These are phyloP conservation scores for Cephonodes hylas DNA, from an alignment of 2,888 invertebrate genomes.

Conservation along the genomic window DNA sequence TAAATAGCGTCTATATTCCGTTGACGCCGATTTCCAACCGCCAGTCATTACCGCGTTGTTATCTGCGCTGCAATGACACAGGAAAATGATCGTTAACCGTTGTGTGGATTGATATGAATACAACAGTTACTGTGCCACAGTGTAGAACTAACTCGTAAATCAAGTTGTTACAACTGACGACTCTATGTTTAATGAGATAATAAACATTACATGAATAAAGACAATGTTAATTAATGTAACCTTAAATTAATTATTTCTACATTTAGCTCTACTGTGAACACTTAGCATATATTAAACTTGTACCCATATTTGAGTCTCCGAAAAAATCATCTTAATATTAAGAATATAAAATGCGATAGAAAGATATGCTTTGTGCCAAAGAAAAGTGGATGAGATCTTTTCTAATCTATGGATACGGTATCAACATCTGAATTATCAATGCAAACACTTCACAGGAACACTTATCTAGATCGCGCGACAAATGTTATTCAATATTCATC, in stretches of 20 bases:
- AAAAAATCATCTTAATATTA: too few species aligned
- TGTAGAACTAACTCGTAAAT: not conserved
- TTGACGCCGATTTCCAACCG: not conserved
- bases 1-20: not conserved
- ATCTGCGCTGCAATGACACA: conserved; percentile 14
- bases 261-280: too few species aligned
- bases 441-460: not conserved
- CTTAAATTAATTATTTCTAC: too few species aligned
- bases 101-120: conserved; percentile 2
- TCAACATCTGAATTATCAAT: not conserved
- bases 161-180: not conserved
- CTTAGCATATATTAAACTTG: too few species aligned
- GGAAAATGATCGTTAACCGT: conserved; percentile 18
- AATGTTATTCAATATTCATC: not conserved
- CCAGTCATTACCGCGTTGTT: conserved; percentile 5
- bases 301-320: too few species aligned
- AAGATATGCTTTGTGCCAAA: not conserved
- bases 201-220: too few species aligned
- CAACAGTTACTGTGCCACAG: not conserved
- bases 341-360: too few species aligned
- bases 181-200: too few species aligned
- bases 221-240: too few species aligned
- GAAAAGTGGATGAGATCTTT: not conserved
- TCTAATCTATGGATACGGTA: not conserved
- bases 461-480: not conserved